Base-by-base conservation (phyloP, 2,888 invertebrate genomes). In the Sphinx pinastri region DNA sequence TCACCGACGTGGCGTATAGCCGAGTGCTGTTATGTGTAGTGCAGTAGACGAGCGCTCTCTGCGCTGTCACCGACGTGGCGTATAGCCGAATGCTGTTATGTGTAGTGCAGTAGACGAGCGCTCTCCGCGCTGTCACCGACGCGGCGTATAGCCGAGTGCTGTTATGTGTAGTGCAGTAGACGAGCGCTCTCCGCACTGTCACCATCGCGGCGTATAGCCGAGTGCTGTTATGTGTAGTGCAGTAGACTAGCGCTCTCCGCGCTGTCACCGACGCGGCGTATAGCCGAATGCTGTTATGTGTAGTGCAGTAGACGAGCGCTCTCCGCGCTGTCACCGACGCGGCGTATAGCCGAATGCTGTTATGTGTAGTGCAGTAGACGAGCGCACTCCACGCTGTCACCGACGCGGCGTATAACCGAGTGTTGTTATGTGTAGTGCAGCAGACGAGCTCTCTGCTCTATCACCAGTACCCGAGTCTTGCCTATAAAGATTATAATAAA, bases 271-370 rank as follows among this genome's bases (percentile, higher is more conserved):
- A 59, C 13, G 45, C n/a, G n/a, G 38, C 45, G 45, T 25, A 31
- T 45, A 59, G 59, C 59, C n/a, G 59, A 59, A 2, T 59, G 59
- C 59, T 59, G 59, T 59, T 59, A 59, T 45, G 54, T 54, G 14
- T 59, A 59, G 38, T 14, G 54, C 16, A 5, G 54, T 16, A 54
- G 54, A 8, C 38, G 59, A 45, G n/a, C 38, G 38, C 38, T 59
- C 14, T 45, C 16, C 7, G n/a, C 8, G n/a, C 59, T 45, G 59
- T n/a, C 45, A 59, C 38, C 10, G 45, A 59, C 45, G 45, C 38
- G 45, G 10, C 59, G 59, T 57, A 31, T 59, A 59, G 45, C 38
- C 38, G 45, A 59, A 2, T 38, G 59, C 45, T 59, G 59, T 59
- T 59, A 59, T 59, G 8, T 54, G 38, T 59, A 60, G 45, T 45